A percentile compares a stretch with the other conserved stretches of the same genome.
Evolutionary conservation across 2,888 invertebrate genomes (phyloP).

Genomic region (Salticus scenicus): DNA sequence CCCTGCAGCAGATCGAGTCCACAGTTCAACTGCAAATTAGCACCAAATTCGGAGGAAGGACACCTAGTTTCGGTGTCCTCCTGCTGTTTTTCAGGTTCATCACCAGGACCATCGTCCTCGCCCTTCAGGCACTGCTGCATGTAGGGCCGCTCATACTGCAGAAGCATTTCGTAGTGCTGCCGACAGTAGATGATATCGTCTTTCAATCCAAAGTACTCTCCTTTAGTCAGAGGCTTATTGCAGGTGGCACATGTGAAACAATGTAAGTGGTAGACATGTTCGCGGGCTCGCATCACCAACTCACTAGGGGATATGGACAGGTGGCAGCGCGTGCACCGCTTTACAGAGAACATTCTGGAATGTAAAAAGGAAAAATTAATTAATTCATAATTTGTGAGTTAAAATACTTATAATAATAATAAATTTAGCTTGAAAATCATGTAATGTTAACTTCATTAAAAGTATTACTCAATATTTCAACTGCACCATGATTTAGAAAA

Average conservation of each 20-base stretch:
- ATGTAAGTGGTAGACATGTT: slow-evolving; percentile 93
- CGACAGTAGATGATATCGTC: slow-evolving; percentile 92
- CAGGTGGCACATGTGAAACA: slow-evolving; percentile 96
- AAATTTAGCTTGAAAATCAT: no score
- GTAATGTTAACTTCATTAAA: no score
- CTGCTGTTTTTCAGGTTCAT: not conserved
- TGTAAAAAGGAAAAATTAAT: slow-evolving; percentile 71
- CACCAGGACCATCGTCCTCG: slow-evolving; percentile 14
- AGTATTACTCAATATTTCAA: no score
- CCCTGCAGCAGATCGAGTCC: slow-evolving; percentile 16
- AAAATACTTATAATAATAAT: no score
- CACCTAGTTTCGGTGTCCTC: not conserved
- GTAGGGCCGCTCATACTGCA: slow-evolving; percentile 64
- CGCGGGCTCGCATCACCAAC: slow-evolving; percentile 94
- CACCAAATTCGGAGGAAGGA: slow-evolving; percentile 7
- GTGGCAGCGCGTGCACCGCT: slow-evolving; percentile 89
- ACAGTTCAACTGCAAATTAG: slow-evolving; percentile 30
- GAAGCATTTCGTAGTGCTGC: slow-evolving; percentile 78
- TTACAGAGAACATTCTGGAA: slow-evolving; percentile 88
- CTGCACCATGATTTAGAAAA: no score
- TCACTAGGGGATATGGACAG: slow-evolving; percentile 91
- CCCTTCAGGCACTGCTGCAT: slow-evolving; percentile 47
- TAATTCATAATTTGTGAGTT: no score
- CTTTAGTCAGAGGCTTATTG: slow-evolving; percentile 89
- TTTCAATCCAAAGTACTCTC: slow-evolving; percentile 95